These are phyloP conservation scores for Lycia hirtaria DNA, from an alignment of 2,888 invertebrate species.

Conservation along the genomic window DNA sequence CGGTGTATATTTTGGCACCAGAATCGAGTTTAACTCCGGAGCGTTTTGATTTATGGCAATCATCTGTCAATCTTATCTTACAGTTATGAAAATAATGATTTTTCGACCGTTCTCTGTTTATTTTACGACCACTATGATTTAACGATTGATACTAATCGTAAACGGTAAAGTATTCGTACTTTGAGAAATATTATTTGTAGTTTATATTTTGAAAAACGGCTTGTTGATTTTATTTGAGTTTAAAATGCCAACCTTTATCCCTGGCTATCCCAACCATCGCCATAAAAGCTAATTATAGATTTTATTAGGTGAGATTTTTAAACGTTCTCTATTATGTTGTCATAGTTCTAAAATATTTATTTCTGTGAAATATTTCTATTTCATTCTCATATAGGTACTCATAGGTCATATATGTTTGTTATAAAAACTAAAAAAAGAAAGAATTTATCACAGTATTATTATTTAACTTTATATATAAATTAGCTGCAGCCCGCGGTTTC, in stretches of 20 bases:
- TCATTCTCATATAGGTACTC: too few relatives aligned
- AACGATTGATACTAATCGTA: slow-evolving; percentile 49
- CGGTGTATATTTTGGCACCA: slow-evolving; percentile 47
- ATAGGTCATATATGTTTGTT: too few relatives aligned
- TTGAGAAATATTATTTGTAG: slow-evolving; percentile 7
- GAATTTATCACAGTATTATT: too few relatives aligned
- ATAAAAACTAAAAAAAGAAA: too few relatives aligned
- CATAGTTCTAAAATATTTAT: too few relatives aligned
- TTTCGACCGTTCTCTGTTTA: slow-evolving; percentile 47
- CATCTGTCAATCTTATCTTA: slow-evolving; percentile 39
- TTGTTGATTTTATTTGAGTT: slow-evolving; percentile 5
- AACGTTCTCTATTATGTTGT: too few relatives aligned
- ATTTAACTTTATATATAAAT: too few relatives aligned
- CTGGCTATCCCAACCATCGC: background rate
- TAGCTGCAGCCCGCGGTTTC: too few relatives aligned
- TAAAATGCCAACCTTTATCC: background rate
- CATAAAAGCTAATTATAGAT: background rate
- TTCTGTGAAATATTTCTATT: too few relatives aligned
- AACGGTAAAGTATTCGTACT: slow-evolving; percentile 37
- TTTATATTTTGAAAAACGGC: slow-evolving; percentile 5
- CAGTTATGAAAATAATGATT: slow-evolving; percentile 48
- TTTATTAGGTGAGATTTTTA: too few relatives aligned
- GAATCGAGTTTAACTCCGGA: slow-evolving; percentile 47
- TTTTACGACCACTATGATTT: slow-evolving; percentile 49
- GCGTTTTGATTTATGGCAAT: slow-evolving; percentile 50